phyloP scores from a whole-genome alignment of 2,113 vertebrate species.

The Heterocephalus glaber region DNA sequence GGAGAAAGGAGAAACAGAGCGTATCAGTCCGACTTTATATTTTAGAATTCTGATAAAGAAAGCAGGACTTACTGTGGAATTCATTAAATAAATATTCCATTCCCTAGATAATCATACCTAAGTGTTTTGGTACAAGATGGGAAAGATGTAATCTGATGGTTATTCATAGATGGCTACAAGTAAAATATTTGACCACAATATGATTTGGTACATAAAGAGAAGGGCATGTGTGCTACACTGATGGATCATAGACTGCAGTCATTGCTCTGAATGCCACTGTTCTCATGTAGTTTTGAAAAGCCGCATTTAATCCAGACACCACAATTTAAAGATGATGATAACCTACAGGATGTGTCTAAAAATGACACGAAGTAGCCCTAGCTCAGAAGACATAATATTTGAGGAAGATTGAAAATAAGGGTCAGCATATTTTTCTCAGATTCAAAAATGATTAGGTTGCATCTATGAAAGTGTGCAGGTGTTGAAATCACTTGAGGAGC shows the following conservation, averaged over 20 bases:
- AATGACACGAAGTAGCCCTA: not conserved
- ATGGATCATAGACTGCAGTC: not conserved
- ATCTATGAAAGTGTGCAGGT: not conserved
- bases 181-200: not conserved
- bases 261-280: not conserved
- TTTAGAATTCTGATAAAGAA: conserved; percentile 69
- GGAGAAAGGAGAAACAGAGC: conserved; percentile 34
- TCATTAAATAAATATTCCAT: conserved; percentile 68
- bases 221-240: not conserved
- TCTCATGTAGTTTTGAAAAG: not conserved
- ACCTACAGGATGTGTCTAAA: not conserved
- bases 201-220: not conserved
- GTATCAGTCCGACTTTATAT: conserved; percentile 49
- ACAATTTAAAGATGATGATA: not conserved
- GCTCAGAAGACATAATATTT: not conserved
- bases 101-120: conserved; percentile 47
- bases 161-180: conserved; percentile 3
- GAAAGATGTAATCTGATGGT: conserved; percentile 23
- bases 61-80: conserved; percentile 64
- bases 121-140: conserved; percentile 42
- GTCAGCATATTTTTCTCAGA: not conserved
- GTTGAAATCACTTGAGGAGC: not conserved
- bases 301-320: not conserved
- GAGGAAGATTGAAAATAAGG: not conserved
- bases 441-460: not conserved